Evolutionary conservation across 1,140 invertebrate genomes (phyloP), one percentile per base, ranked within the genome.

Genomic region (Cheumatopsyche charites): DNA sequence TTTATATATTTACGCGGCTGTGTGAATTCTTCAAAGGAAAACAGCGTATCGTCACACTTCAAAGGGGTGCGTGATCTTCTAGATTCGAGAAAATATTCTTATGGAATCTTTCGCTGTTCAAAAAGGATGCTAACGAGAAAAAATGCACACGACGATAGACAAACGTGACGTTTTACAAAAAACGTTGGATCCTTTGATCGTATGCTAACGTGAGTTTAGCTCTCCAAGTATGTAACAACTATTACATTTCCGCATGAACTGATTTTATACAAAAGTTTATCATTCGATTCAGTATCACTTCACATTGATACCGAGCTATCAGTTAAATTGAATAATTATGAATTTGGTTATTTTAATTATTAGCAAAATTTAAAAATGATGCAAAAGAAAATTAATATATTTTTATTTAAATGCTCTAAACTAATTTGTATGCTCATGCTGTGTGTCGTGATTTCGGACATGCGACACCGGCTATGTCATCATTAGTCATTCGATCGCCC

Each of bases 41-140:
- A 58, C 17, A 12, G 19, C 21, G 21, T 12, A 58, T 58, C 55
- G 19, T 52, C 47, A 52, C 47, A 58, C 55, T 58, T 58, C 55
- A 58, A 58, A 58, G 21, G 21, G 21, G 21, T 26, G 55, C 55
- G 55, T 58, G 55, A 58, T 58, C 55, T 58, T 58, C 23, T 25
- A 25, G 3, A 3, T 36, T 36, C 29, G 3, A 36, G 29, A 36
- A 36, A 36, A 36, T 36, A 36, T 36, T 36, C 29, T 36, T 36
- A 36, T 9, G 29, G 9, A 36, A 36, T 36, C 29, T 36, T 36
- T 36, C 9, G 29, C 29, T 9, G 3, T 36, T 36, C 29, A 36
- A 36, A 36, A 36, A 36, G 29, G 29, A 36, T n/a, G 9, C 29
- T 36, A 36, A 47, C 43, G 43, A 47, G 15, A 47, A 47, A 47